phyloP scores from a whole-genome alignment of 1,140 invertebrate species.

The Apis laboriosa region DNA sequence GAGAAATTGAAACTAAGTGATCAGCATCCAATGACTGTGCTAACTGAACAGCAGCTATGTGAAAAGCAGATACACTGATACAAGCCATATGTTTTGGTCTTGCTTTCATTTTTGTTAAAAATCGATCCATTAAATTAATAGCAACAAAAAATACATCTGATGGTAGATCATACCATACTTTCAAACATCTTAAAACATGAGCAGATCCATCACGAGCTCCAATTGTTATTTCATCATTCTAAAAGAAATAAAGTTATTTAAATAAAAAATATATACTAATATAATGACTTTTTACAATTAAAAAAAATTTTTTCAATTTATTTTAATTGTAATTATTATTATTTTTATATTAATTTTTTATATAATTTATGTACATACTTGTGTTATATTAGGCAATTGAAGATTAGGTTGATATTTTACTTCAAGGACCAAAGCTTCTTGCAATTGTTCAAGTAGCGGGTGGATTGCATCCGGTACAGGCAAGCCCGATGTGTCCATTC shows the following conservation, averaged over 20 bases:
- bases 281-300: background rate
- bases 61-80: slow-evolving; percentile 87
- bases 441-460: slow-evolving; percentile 83
- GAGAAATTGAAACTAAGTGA: slow-evolving; percentile 83
- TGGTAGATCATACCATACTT: slow-evolving; percentile 91
- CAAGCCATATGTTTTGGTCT: slow-evolving; percentile 87
- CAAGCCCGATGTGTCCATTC: slow-evolving; percentile 81
- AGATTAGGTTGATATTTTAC: slow-evolving; percentile 86
- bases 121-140: slow-evolving; percentile 89
- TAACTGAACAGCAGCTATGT: slow-evolving; percentile 83
- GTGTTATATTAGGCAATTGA: slow-evolving; percentile 80
- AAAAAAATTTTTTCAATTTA: background rate
- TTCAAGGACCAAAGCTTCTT: slow-evolving; percentile 86
- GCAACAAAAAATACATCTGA: slow-evolving; percentile 89
- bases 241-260: slow-evolving; percentile 13
- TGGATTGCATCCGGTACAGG: slow-evolving; percentile 82
- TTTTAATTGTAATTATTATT: too few species aligned
- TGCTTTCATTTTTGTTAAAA: slow-evolving; percentile 87
- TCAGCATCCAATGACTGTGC: slow-evolving; percentile 73
- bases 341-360: background rate
- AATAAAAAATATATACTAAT: background rate
- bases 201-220: slow-evolving; percentile 88
- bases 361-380: slow-evolving; percentile 38
- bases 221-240: slow-evolving; percentile 86
- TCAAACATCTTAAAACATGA: slow-evolving; percentile 89